Evolutionary conservation across 2,113 vertebrate genomes (phyloP).

Genomic region (Nibea coibor): DNA sequence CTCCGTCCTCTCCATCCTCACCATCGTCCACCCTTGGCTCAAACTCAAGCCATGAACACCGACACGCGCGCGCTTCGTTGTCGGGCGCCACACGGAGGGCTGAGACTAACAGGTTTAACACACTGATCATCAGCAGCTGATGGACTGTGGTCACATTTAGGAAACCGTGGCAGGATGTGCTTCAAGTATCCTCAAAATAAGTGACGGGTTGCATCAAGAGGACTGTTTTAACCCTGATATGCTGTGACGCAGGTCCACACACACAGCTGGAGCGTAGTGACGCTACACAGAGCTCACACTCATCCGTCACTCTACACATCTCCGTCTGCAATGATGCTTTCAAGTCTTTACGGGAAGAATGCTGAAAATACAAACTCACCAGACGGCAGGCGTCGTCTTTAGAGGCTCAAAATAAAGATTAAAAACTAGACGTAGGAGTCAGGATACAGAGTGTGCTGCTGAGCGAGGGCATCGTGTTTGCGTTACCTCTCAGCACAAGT

Average conservation of each 20-base stretch:
- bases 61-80: background rate
- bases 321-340: background rate
- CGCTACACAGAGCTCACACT: background rate
- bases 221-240: background rate
- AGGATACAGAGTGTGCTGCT: background rate
- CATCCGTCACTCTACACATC: background rate
- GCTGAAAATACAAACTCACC: background rate
- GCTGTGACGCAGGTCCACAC: background rate
- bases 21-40: constrained; percentile 92
- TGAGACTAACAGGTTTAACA: constrained; percentile 3
- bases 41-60: constrained; percentile 91
- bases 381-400: too few relatives aligned
- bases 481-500: background rate
- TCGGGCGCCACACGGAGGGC: background rate
- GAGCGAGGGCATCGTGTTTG: background rate
- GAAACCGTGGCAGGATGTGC: background rate
- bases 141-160: background rate
- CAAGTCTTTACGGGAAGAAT: background rate
- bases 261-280: background rate
- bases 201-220: background rate
- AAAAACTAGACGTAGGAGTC: background rate
- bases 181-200: background rate
- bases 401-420: background rate
- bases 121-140: background rate
- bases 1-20: constrained; percentile 90